Base-by-base conservation (phyloP, 2,113 vertebrate species). In the Cochlearius cochlearius region DNA sequence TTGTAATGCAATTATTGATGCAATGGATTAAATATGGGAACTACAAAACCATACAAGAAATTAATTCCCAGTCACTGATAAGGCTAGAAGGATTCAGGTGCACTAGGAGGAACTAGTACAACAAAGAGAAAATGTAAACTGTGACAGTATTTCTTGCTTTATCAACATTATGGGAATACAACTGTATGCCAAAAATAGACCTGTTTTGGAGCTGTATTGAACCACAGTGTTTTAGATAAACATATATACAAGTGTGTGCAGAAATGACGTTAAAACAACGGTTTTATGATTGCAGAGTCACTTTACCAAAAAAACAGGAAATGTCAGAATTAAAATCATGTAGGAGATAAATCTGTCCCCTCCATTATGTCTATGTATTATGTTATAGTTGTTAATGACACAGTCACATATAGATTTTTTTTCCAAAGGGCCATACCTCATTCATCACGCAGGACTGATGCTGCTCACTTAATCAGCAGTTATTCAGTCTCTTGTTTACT, bases 401-500 rank as follows among this genome's bases (percentile, higher is more conserved):
- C 36, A 38, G 69, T 76, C 68, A 45, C 20, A 38, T 56, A 77
- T 17, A 76, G 91, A 76, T 93, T 83, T 94, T 82, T 81, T 94
- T 94, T 72, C 64, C 41, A 47, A 75, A 92, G 41, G 29, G 62
- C 26, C 30, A 12, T 78, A 59, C 49, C n/a, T 69, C 77, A 85
- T 94, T 96, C 87, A 88, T 81, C 47, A 78, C 5, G 6, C 39
- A 92, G 73, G 80, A 90, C 10, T 34, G 66, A 90, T 86, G 78
- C 45, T 90, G 32, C 71, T 95, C 69, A 39, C 39, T 95, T 96
- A 87, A 95, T 96, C 91, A 97, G 74, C 91, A 92, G 88, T 90
- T 94, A 94, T 97, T 96, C 79, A 64, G 43, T 38, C 77, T 90
- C 58, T 77, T 92, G 58, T 95, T 96, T 95, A 92, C 66, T 94